Percentiles rank a stretch among this genome's conserved stretches.
Conservation (phyloP, 2,797 vertebrate species). For the Melanotaenia boesemani region DNA sequence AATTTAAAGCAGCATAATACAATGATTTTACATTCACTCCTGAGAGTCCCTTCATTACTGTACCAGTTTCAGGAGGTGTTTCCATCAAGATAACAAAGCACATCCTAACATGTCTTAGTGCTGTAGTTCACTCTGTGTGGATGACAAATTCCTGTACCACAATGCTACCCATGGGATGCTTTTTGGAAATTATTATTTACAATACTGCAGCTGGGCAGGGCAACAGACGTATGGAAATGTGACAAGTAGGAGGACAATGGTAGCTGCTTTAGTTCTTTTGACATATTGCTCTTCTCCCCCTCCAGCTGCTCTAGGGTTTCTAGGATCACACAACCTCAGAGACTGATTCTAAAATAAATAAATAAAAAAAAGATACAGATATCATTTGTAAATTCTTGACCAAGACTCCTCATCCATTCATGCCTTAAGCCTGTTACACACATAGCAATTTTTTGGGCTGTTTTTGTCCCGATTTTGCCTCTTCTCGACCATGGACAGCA, state of each 20-base stretch:
- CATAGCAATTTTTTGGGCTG: too few species aligned
- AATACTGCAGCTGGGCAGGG: neutral
- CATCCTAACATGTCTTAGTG: neutral
- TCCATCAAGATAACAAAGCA: neutral
- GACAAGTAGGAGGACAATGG: neutral
- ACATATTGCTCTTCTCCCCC: neutral
- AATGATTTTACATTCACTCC: neutral
- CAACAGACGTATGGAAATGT: neutral
- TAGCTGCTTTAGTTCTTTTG: neutral
- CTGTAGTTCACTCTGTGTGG: neutral
- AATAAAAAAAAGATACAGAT: neutral
- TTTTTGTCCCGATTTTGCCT: too few species aligned
- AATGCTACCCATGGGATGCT: neutral
- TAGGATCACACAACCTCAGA: neutral
- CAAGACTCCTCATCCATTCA: neutral
- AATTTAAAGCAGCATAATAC: neutral
- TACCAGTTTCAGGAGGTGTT: neutral
- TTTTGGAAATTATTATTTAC: conserved; percentile 10
- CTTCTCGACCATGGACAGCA: too few species aligned
- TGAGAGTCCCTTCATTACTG: neutral
- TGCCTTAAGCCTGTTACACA: neutral
- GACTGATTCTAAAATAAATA: neutral
- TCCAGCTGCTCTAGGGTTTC: neutral
- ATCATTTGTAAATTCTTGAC: neutral
- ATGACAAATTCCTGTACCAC: conserved; percentile 3